phyloP scores from a whole-genome alignment of 2,113 vertebrate species.

The Conger conger region DNA sequence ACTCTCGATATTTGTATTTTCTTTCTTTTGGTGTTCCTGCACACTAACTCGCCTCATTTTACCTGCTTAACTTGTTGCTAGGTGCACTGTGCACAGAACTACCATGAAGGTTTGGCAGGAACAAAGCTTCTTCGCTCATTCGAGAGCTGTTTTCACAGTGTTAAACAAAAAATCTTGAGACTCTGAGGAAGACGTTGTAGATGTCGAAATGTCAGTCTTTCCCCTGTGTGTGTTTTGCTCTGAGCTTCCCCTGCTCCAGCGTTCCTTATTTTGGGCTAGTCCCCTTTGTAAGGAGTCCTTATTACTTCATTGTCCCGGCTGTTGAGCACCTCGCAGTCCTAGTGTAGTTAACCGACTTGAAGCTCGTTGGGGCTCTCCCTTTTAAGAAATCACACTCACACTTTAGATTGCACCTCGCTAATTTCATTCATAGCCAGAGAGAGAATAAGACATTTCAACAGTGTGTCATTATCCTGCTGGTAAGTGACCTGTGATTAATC shows the following conservation, averaged over 20 bases:
- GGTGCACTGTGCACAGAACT: not conserved
- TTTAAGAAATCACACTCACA: not conserved
- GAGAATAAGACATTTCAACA: conserved; percentile 49
- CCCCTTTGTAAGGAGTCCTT: too few species aligned
- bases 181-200: too few species aligned
- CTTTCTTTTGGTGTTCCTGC: not conserved
- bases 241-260: too few species aligned
- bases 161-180: too few species aligned
- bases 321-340: too few species aligned
- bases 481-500: conserved; percentile 73
- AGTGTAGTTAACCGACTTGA: too few species aligned
- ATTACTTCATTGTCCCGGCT: too few species aligned
- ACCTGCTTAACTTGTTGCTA: not conserved
- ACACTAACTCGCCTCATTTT: not conserved
- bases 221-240: too few species aligned
- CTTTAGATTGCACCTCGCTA: not conserved
- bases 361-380: too few species aligned
- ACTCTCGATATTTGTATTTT: not conserved
- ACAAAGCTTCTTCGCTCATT: not conserved
- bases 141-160: not conserved
- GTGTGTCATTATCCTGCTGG: conserved; percentile 41
- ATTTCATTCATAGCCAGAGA: conserved; percentile 26
- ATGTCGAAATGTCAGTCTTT: too few species aligned
- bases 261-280: too few species aligned
- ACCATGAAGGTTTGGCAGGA: not conserved